Conservation (phyloP, 2,888 invertebrate species). For the Sarcophaga rosellei region DNA sequence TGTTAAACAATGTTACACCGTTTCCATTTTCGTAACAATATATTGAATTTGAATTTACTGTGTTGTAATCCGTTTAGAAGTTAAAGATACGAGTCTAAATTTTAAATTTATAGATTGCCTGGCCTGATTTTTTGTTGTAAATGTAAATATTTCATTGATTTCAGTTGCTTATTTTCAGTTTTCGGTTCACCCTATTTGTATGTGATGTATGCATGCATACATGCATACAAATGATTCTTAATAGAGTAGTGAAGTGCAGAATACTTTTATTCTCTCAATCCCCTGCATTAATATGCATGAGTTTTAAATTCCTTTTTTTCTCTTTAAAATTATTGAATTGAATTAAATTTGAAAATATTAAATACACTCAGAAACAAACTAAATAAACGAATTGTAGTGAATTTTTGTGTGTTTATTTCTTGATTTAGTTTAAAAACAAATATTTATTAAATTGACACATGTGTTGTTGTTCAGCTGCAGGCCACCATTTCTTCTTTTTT, state of each 20-base stretch:
- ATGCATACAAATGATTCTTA: neutral
- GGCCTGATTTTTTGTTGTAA: no score
- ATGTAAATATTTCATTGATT: no score
- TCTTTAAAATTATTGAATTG: neutral
- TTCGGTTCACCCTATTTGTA: neutral
- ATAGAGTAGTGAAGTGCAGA: neutral
- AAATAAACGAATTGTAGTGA: neutral
- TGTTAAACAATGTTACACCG: no score
- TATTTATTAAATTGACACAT: conserved; percentile 39
- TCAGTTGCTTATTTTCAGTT: no score
- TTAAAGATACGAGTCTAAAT: no score
- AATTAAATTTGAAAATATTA: conserved; percentile 21
- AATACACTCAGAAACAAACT: neutral
- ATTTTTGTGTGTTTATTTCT: neutral
- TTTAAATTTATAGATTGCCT: no score
- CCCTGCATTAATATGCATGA: neutral
- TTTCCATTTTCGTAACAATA: no score
- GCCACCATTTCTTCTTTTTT: conserved; percentile 39
- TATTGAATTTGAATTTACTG: no score
- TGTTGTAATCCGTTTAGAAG: no score
- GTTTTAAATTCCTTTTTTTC: conserved; percentile 2
- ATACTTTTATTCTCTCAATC: neutral
- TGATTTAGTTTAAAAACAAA: neutral
- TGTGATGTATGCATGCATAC: neutral
- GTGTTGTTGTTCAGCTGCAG: conserved; percentile 48